A percentile compares a stretch with the other conserved stretches of the same genome.
phyloP scores from a whole-genome alignment of 2,888 invertebrate species.

The Bellardia pandia region DNA sequence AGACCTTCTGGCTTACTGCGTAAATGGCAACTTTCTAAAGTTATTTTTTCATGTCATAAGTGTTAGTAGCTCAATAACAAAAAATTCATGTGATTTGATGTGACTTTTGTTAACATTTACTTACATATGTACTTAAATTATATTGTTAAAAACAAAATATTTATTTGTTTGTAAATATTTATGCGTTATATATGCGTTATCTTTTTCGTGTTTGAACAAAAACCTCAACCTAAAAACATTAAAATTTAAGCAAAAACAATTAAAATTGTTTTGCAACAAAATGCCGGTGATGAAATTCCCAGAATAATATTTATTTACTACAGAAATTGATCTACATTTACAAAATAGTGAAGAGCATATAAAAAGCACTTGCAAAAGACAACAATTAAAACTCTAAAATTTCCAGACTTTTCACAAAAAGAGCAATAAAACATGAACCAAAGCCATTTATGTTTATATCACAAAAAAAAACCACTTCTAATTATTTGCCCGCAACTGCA shows the following conservation, averaged over 20 bases:
- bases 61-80: too few species aligned
- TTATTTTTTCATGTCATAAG: too few species aligned
- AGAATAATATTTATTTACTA: slow-evolving; percentile 16
- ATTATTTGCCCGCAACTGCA: background rate
- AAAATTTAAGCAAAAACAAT: background rate
- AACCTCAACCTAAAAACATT: slow-evolving; percentile 26
- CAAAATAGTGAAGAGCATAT: background rate
- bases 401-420: background rate
- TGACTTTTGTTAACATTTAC: background rate
- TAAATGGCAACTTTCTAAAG: too few species aligned
- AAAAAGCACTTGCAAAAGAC: background rate
- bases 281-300: slow-evolving; percentile 19
- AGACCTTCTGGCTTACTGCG: too few species aligned
- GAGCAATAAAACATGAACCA: background rate
- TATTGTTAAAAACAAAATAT: background rate
- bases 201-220: slow-evolving; percentile 13
- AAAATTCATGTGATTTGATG: too few species aligned
- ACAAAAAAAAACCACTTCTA: background rate
- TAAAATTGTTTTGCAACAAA: slow-evolving; percentile 21
- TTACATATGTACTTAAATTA: background rate
- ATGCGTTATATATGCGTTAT: background rate
- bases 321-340: background rate
- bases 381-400: background rate
- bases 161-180: background rate
- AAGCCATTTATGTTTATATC: background rate